Base-by-base conservation (phyloP, 1,140 invertebrate species). In the Drosophila rhopaloa region DNA sequence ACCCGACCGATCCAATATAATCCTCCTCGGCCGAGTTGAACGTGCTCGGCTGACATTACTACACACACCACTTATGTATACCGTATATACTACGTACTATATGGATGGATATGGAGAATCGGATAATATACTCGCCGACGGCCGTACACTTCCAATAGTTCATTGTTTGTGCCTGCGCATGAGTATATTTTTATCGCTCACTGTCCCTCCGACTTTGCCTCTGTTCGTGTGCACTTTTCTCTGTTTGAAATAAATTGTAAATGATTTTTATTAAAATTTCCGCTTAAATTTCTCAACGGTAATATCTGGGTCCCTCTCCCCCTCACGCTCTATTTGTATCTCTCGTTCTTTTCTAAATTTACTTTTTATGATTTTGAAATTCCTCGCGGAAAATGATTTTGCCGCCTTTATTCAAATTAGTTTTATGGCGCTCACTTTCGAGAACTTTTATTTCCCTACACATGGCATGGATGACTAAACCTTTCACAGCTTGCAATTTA, bases 251-350 rank as follows among this genome's bases (percentile, higher is more conserved):
- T 88, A 88, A 88, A 89, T 88, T 88, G 73, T 88, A 88, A 80
- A 89, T 88, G 75, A 89, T 89, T 88, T 88, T 88, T 77, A 88
- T 88, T 88, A 88, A 88, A 88, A 88, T 88, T 89, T 88, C 84
- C 84, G 84, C 84, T 88, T 80, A 84, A 89, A 79, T 76, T 71
- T 86, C 78, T 79, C 58, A 76, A 55, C 61, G 48, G 73, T 35
- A 43, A 60, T 74, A 76, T 72, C 37, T 60, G 40, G 51, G 44
- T 58, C 46, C 60, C 48, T 70, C 35, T 44, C 41, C 50, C 61
- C 40, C 37, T 61, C 32, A 46, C 47, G 40, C 48, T 47, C 44
- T 65, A 57, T 55, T 47, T 35, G 37, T 37, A 27, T 41, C 40
- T 43, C 35, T 75, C 29, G 7, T 32, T 41, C 14, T 57, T 56